Evolutionary conservation across 2,888 invertebrate genomes (phyloP).

Genomic region (Lottia scabra): DNA sequence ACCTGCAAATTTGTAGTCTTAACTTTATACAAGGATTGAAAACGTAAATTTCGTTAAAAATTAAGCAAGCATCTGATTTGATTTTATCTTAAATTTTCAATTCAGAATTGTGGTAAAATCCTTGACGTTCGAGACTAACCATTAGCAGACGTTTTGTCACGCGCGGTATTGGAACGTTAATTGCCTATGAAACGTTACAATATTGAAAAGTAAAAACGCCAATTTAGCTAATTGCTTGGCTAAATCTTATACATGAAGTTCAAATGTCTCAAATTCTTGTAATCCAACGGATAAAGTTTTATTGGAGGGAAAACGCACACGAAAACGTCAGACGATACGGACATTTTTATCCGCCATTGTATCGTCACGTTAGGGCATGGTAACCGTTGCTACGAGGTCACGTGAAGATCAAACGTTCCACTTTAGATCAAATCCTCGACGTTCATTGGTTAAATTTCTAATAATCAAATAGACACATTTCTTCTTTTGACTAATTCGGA

Average conservation of each 20-base stretch:
- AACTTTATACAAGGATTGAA: no score
- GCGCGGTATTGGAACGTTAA: conserved; percentile 18
- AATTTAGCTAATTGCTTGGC: conserved; percentile 22
- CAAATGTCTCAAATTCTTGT: conserved; percentile 23
- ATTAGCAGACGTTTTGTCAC: conserved; percentile 9
- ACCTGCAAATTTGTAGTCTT: no score
- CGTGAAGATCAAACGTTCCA: conserved; percentile 1
- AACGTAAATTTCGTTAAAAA: no score
- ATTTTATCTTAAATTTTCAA: no score
- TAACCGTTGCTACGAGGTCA: conserved; percentile 7
- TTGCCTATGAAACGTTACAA: conserved; percentile 20
- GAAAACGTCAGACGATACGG: conserved; percentile 15
- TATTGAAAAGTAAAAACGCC: conserved; percentile 20
- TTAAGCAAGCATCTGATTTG: no score
- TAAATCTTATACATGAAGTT: conserved; percentile 22
- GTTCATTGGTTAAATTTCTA: conserved; percentile 3
- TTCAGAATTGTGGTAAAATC: no score
- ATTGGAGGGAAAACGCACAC: conserved; percentile 11
- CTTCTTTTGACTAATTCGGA: not conserved
- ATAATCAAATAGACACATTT: not conserved
- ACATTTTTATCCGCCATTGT: conserved; percentile 17
- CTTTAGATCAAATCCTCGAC: not conserved
- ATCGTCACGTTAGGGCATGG: conserved; percentile 23
- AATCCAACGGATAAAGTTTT: conserved; percentile 9
- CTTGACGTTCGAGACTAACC: no score